Percentiles rank a stretch among this genome's conserved stretches.
Conservation (phyloP, 2,888 invertebrate species). For the Apotomis turbidana region DNA sequence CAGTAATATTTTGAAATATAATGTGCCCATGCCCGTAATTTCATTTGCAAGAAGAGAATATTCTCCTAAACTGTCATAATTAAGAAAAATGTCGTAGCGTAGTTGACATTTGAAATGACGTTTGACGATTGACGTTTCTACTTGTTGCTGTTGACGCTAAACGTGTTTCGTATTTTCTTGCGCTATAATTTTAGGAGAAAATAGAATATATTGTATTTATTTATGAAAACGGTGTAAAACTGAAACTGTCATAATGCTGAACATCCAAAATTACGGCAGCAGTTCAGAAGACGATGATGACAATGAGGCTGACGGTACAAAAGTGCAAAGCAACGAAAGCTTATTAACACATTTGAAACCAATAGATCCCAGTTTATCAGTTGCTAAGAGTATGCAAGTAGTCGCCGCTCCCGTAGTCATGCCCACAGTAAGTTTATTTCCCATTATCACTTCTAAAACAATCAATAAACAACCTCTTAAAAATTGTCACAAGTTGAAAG, state of each 20-base stretch:
- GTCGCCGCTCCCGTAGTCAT: conserved; percentile 93
- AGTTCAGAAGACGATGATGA: conserved; percentile 88
- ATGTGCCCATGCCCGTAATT: background rate
- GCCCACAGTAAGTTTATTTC: conserved; percentile 86
- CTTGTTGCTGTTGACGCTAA: conserved; percentile 36
- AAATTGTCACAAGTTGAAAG: background rate
- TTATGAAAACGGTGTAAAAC: background rate
- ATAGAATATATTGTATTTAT: background rate
- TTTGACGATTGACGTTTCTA: conserved; percentile 22
- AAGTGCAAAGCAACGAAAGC: conserved; percentile 70
- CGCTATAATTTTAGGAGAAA: background rate
- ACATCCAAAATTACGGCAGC: conserved; percentile 89
- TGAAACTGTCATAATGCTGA: conserved; percentile 82
- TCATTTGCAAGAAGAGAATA: conserved; percentile 4
- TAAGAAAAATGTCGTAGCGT: background rate
- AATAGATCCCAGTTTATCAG: conserved; percentile 82
- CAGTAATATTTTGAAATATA: background rate
- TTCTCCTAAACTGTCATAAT: background rate
- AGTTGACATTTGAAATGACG: conserved; percentile 7
- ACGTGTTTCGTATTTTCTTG: conserved; percentile 33
- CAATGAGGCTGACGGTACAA: conserved; percentile 63
- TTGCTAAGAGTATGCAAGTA: conserved; percentile 86
- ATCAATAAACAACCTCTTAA: background rate
- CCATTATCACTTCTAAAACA: background rate
- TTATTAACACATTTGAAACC: conserved; percentile 82